These are phyloP conservation scores for Mesorhabditis spiculigera DNA, from an alignment of 2,888 invertebrate species.

Conservation along the genomic window DNA sequence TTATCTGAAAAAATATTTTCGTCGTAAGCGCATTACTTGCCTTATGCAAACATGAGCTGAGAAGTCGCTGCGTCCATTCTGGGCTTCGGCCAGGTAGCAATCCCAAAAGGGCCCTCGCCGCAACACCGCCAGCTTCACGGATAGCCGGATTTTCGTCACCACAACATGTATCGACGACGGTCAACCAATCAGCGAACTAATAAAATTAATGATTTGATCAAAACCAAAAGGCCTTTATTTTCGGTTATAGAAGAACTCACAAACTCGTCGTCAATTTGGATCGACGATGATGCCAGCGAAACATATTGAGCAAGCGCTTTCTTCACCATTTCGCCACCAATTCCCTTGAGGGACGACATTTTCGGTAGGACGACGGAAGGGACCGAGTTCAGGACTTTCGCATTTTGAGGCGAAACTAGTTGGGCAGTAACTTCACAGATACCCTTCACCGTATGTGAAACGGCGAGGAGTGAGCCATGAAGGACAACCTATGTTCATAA, in stretches of 20 bases:
- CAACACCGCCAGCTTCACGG: background rate
- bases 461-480: conserved; percentile 29
- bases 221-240: too few species aligned
- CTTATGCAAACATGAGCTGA: too few species aligned
- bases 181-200: background rate
- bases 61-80: too few species aligned
- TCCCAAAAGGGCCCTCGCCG: background rate
- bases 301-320: background rate
- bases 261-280: too few species aligned
- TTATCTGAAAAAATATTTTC: background rate
- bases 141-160: background rate
- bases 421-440: background rate
- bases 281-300: background rate
- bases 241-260: too few species aligned
- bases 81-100: background rate
- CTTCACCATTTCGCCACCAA: background rate
- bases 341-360: background rate
- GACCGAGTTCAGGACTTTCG: background rate
- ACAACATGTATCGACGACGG: background rate
- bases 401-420: background rate
- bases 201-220: background rate
- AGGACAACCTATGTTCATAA: conserved; percentile 20
- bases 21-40: too few species aligned
- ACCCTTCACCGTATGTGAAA: conserved; percentile 25
- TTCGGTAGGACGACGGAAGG: background rate